Base-by-base conservation (phyloP, 2,113 vertebrate species). In the Dasyornis broadbenti region DNA sequence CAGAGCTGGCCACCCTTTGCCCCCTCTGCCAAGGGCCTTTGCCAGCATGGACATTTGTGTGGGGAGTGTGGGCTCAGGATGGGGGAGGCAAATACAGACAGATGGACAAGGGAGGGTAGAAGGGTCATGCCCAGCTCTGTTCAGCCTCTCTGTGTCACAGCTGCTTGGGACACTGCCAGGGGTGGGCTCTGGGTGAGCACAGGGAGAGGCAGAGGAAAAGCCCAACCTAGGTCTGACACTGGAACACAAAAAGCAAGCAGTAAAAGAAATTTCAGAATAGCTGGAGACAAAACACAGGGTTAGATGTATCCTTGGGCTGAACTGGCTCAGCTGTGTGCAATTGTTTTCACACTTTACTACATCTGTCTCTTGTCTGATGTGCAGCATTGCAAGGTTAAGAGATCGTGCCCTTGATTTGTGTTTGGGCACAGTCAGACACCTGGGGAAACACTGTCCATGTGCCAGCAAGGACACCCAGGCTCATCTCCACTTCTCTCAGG, bases 81-180 rank as follows among this genome's bases (percentile, higher is more conserved):
- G 9, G 63, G 63, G 90, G 59, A 79, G 85, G 71, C 56, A 70
- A 60, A 54, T 17, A 59, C 63, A 82, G 75, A 96, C 94, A 96
- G 90, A 95, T 96, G 95, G 96, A 87, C 45, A 85, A 85, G 71
- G 94, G 63, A 92, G 90, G 57, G 65, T 85, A 86, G 59, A 60
- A 72, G 79, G 63, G 90, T 86, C 93, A 76, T 86, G 68, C 75
- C 85, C 79, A 70, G 82, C 75, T 80, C 71, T 69, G n/a, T 59
- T 94, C 26, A 88, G 70, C 82, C 70, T 92, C 30, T 50, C 53
- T 59, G 66, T 86, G 79, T 88, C 94, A 97, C 90, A 94, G 90
- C 88, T 96, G 90, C 86, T 93, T 96, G 96, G 96, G 79, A 73
- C 76, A 47, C 27, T 89, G 92, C 92, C 94, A 95, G 75, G 4